Conservation (phyloP, 2,113 vertebrate species). For the Nematolebias whitei region DNA sequence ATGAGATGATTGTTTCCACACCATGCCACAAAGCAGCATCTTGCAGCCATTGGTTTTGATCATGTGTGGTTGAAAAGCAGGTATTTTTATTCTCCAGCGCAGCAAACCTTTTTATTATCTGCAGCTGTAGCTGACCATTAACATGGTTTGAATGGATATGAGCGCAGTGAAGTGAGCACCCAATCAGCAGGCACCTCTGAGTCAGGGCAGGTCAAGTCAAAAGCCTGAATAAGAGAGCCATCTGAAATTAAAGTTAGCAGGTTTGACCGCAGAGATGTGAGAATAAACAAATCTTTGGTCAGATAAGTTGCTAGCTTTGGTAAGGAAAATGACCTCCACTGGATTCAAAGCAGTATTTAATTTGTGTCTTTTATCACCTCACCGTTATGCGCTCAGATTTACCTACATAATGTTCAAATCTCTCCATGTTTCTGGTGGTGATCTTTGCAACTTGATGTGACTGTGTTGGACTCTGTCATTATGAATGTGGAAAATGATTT, state of each 20-base stretch:
- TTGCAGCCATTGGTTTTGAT: too few species aligned
- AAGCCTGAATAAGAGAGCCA: neutral
- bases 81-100: too few species aligned
- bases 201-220: neutral
- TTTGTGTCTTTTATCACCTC: neutral
- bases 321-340: neutral
- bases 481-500: slow-evolving; percentile 3
- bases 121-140: neutral
- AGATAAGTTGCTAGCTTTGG: neutral
- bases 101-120: neutral
- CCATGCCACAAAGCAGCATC: too few species aligned
- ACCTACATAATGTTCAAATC: neutral
- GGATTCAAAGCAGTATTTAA: too few species aligned
- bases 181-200: neutral
- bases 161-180: neutral
- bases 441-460: neutral
- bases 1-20: too few species aligned
- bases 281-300: neutral
- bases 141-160: neutral
- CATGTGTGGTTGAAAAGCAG: too few species aligned
- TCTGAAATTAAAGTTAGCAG: neutral
- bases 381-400: neutral
- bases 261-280: neutral
- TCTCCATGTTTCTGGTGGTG: neutral
- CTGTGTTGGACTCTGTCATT: neutral